Percentiles rank a stretch among this genome's conserved stretches.
These are phyloP conservation scores for Tupiocoris notatus DNA, from an alignment of 2,888 invertebrate genomes.

Conservation along the genomic window DNA sequence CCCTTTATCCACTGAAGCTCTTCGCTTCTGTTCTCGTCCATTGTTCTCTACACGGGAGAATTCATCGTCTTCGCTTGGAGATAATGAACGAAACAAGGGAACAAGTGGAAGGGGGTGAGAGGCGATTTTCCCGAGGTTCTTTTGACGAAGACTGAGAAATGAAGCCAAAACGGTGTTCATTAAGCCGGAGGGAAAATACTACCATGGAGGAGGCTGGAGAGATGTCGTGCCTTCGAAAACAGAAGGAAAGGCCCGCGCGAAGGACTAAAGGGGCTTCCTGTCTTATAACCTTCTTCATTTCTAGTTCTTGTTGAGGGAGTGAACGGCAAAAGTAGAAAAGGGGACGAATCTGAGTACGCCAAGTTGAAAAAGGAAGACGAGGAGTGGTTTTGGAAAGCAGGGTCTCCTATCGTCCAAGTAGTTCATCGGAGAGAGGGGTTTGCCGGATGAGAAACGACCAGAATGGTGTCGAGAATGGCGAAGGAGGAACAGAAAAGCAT, in stretches of 20 bases:
- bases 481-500: not conserved
- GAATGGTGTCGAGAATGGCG: not conserved
- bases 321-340: not conserved
- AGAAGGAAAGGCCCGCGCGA: not conserved
- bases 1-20: not conserved
- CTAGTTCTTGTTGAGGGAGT: not conserved
- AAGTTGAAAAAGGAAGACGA: not conserved
- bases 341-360: not conserved
- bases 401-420: not conserved
- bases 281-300: not conserved
- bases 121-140: not conserved
- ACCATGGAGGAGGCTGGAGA: not conserved
- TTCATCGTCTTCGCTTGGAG: not conserved
- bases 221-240: not conserved
- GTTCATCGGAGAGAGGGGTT: not conserved
- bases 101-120: not conserved
- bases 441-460: not conserved
- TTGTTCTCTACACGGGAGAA: not conserved
- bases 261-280: not conserved
- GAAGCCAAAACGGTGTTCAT: slow-evolving; percentile 32
- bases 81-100: not conserved
- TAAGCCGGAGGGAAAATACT: slow-evolving; percentile 28
- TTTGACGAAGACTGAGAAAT: slow-evolving; percentile 10
- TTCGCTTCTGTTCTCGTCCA: not conserved
- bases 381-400: not conserved